These are phyloP conservation scores for Rallus limicola DNA, from an alignment of 2,113 vertebrate genomes.

Conservation along the genomic window DNA sequence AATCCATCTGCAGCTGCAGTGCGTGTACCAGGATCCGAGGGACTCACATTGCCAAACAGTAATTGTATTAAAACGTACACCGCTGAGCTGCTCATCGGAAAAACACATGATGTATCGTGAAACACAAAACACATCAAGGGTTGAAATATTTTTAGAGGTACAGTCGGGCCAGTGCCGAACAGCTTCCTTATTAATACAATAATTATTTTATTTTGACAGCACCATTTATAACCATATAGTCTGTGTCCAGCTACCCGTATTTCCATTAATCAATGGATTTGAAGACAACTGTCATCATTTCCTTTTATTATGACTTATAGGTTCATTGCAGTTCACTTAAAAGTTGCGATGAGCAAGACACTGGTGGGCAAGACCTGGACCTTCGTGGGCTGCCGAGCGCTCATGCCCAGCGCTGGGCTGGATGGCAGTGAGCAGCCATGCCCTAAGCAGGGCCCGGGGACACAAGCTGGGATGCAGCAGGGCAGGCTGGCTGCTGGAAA, in stretches of 20 bases:
- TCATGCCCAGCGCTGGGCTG: accelerated
- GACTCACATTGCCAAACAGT: conserved; percentile 12
- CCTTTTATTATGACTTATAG: conserved; percentile 77
- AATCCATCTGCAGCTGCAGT: conserved; percentile 18
- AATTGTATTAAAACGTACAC: conserved; percentile 30
- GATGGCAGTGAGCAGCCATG: background rate
- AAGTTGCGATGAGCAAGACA: conserved; percentile 13
- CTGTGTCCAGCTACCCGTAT: conserved; percentile 77
- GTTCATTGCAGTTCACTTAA: conserved; percentile 66
- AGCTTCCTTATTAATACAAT: conserved; percentile 80
- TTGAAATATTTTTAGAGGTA: conserved; percentile 21
- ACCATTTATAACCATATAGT: conserved; percentile 82
- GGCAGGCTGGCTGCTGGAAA: background rate
- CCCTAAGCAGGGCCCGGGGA: background rate
- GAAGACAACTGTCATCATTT: conserved; percentile 76
- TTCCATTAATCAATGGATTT: conserved; percentile 80
- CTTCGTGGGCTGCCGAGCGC: background rate
- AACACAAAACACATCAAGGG: conserved; percentile 42
- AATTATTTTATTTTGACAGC: conserved; percentile 83
- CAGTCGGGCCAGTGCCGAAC: conserved; percentile 38
- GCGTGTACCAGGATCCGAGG: background rate
- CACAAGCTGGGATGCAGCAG: too few relatives aligned
- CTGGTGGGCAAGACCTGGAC: background rate
- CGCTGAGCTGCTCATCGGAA: background rate
- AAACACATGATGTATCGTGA: background rate